phyloP scores from a whole-genome alignment of 1,140 invertebrate genomes.

The Trachelipus rathkii region DNA sequence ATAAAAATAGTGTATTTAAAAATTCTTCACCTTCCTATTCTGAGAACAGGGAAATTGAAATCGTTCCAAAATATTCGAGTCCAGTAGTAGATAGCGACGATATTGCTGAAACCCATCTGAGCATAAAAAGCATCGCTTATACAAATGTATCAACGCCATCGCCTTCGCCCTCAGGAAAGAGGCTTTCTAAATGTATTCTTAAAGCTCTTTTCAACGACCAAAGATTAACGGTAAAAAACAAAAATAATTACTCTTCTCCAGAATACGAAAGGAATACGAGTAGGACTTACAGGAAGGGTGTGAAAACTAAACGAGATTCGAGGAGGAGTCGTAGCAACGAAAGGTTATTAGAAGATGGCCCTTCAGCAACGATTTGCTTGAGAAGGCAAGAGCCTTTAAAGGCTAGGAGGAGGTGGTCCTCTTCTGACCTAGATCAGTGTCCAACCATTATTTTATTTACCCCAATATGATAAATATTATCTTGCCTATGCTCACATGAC shows the following conservation, averaged over 20 bases:
- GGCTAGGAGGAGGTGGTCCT: background rate
- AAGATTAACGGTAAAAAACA: background rate
- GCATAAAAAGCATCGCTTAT: background rate
- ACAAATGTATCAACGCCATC: background rate
- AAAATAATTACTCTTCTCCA: background rate
- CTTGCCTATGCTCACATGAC: no score
- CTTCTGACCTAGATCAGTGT: background rate
- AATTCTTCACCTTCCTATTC: no score
- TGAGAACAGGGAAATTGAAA: no score
- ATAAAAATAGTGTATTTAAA: no score
- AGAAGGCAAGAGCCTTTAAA: background rate
- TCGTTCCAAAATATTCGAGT: background rate
- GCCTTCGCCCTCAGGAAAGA: background rate
- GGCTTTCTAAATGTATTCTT: background rate
- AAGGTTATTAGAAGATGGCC: background rate
- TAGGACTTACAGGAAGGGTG: background rate
- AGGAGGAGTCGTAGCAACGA: background rate
- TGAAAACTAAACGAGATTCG: background rate
- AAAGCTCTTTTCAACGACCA: constrained; percentile 1
- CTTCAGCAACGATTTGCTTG: background rate
- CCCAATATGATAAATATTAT: no score
- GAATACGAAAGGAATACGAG: background rate
- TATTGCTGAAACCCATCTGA: background rate
- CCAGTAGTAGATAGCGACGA: background rate
- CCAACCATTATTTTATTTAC: no score